phyloP scores from a whole-genome alignment of 2,888 invertebrate genomes.

The Machimus atricapillus region DNA sequence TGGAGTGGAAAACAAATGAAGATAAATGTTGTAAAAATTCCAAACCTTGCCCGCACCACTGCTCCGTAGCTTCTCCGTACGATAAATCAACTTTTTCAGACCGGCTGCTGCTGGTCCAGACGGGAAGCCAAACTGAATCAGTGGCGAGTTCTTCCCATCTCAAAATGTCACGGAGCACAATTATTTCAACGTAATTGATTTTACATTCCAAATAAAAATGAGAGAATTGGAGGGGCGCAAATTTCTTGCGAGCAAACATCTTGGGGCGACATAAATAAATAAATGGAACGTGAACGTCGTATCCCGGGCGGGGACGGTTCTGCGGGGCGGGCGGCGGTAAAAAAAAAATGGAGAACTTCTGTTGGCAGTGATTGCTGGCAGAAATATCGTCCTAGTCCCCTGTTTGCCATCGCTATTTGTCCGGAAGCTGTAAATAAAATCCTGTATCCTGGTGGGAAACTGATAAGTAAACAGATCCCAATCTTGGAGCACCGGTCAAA shows the following conservation, averaged over 20 bases:
- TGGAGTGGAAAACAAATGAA: slow-evolving; percentile 22
- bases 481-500: neutral
- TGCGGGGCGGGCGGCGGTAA: neutral
- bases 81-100: slow-evolving; percentile 30
- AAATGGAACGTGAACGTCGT: slow-evolving; percentile 6
- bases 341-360: slow-evolving; percentile 18
- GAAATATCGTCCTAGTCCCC: slow-evolving; percentile 9
- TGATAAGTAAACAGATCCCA: slow-evolving; percentile 23
- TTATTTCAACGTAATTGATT: slow-evolving; percentile 35
- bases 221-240: slow-evolving; percentile 8
- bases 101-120: neutral
- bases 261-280: slow-evolving; percentile 29
- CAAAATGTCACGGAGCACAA: slow-evolving; percentile 25
- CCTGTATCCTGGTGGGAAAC: slow-evolving; percentile 27
- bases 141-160: slow-evolving; percentile 4
- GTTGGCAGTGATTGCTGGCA: slow-evolving; percentile 36
- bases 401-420: slow-evolving; percentile 32
- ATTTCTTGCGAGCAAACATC: slow-evolving; percentile 30
- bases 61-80: neutral
- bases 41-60: neutral
- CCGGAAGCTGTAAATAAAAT: slow-evolving; percentile 38
- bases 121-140: slow-evolving; percentile 29
- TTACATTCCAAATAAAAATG: slow-evolving; percentile 23
- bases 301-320: neutral
- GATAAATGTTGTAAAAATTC: slow-evolving; percentile 23